A percentile compares a stretch with the other conserved stretches of the same genome.
Evolutionary conservation across 2,888 invertebrate species (phyloP).

Genomic region (Barypeithes pellucidus): DNA sequence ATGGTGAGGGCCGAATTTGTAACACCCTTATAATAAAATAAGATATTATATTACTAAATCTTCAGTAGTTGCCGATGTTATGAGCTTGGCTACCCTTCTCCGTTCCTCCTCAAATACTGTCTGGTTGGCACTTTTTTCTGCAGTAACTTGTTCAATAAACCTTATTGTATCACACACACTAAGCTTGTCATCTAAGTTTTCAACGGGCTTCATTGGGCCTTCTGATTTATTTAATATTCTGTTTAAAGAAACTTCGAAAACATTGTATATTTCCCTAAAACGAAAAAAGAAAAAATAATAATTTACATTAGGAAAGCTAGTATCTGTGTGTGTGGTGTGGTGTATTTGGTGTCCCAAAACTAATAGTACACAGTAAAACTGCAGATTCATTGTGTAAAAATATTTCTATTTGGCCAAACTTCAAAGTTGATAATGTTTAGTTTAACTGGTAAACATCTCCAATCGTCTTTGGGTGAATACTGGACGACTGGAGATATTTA

Average conservation of each 20-base stretch:
- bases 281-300: conserved; percentile 1
- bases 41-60: conserved; percentile 14
- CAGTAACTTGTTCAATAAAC: conserved; percentile 44
- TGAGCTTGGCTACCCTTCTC: conserved; percentile 37
- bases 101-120: conserved; percentile 53
- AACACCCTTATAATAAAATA: neutral
- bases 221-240: conserved; percentile 40
- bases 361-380: too few species aligned
- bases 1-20: too few species aligned
- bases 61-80: conserved; percentile 48
- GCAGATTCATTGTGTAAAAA: too few species aligned
- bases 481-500: too few species aligned
- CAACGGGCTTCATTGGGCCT: conserved; percentile 11
- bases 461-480: too few species aligned
- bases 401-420: too few species aligned
- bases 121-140: conserved; percentile 13
- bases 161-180: conserved; percentile 55
- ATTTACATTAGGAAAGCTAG: too few species aligned
- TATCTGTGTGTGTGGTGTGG: too few species aligned
- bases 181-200: conserved; percentile 43
- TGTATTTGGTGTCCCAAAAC: too few species aligned
- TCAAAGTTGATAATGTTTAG: too few species aligned
- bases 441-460: too few species aligned
- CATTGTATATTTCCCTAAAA: conserved; percentile 60
- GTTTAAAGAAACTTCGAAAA: conserved; percentile 61